A percentile compares a stretch with the other conserved stretches of the same genome.
These are phyloP conservation scores for Seira sanloemensis DNA, from an alignment of 2,888 invertebrate species.

Conservation along the genomic window DNA sequence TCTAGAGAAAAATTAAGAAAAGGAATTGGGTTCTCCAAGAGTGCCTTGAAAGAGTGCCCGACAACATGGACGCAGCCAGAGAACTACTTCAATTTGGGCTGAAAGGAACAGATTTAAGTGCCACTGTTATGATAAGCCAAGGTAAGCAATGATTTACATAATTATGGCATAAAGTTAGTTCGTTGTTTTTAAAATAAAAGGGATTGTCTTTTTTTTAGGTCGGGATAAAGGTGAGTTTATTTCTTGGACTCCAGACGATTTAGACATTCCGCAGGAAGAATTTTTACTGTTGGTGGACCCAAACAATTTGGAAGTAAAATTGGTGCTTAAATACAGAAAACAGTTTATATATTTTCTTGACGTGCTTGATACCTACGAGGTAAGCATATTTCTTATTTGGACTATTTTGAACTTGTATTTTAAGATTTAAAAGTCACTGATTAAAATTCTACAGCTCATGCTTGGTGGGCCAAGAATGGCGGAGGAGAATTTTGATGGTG, in stretches of 20 bases:
- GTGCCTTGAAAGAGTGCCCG: slow-evolving; percentile 85
- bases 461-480: slow-evolving; percentile 78
- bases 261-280: slow-evolving; percentile 72
- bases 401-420: neutral
- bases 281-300: slow-evolving; percentile 75
- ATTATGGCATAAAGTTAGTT: neutral
- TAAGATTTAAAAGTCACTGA: no score
- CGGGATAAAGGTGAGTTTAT: slow-evolving; percentile 73
- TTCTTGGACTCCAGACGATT: slow-evolving; percentile 70
- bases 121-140: slow-evolving; percentile 78
- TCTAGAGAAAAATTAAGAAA: slow-evolving; percentile 84
- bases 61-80: slow-evolving; percentile 83
- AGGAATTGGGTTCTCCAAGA: slow-evolving; percentile 88
- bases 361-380: slow-evolving; percentile 84
- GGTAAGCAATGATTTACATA: slow-evolving; percentile 69
- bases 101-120: slow-evolving; percentile 82
- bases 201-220: slow-evolving; percentile 39
- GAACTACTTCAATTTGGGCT: slow-evolving; percentile 86
- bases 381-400: slow-evolving; percentile 74
- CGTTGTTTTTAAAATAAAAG: neutral
- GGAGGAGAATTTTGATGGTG: slow-evolving; percentile 78
- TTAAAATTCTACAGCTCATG: slow-evolving; percentile 75
- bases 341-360: slow-evolving; percentile 84
- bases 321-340: slow-evolving; percentile 81
- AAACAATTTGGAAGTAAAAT: slow-evolving; percentile 81